Evolutionary conservation across 2,888 invertebrate genomes (phyloP), one percentile per base, ranked within the genome.

Genomic region (Miltochrista miniata): DNA sequence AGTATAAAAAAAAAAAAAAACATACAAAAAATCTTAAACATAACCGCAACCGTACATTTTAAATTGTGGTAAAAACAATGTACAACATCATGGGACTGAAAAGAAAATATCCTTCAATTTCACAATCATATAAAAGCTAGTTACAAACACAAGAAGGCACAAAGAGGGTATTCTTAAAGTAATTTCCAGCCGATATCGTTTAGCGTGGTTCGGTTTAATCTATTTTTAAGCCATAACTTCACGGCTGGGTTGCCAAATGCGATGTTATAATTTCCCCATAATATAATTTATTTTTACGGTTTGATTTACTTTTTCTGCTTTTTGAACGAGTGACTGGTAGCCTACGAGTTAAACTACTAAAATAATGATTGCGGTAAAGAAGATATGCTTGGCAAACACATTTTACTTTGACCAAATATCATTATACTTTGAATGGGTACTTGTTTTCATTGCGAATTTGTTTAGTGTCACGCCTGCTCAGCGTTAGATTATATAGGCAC

Each of bases 201-300:
- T 69, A 61, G 58, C 61, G 56, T 55, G 51, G 51, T 59, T 56
- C 56, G 34, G 51, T 74, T 76, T 76, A 77, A 81, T 76, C 72
- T 79, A 70, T 74, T 78, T 79, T 74, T 64, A 69, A 72, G 59
- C 65, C 59, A 74, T 76, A 72, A 74, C 69, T 72, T 64, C 53
- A 15, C 13, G n/a, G 15, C 2, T 5, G 45, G 14, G 45, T 37
- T 36, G 14, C 36, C 45, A 45, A 8, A n/a, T 36, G 30, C 8
- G 3, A 13, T 4, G 5, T 24, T 1, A 18, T 7, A 30, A 10
- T 14, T 29, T 24, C 14, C 44, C 24, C 12, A 24, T 14, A 10
- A 10, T 13, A 36, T 13, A 36, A 12, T 9, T n/a, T 2, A 35
- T 35, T 14, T 14, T 10, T 9, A 36, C 8, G 14, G 9, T 36